These are phyloP conservation scores for Drosophila lini DNA, from an alignment of 1,140 invertebrate species.

Conservation along the genomic window DNA sequence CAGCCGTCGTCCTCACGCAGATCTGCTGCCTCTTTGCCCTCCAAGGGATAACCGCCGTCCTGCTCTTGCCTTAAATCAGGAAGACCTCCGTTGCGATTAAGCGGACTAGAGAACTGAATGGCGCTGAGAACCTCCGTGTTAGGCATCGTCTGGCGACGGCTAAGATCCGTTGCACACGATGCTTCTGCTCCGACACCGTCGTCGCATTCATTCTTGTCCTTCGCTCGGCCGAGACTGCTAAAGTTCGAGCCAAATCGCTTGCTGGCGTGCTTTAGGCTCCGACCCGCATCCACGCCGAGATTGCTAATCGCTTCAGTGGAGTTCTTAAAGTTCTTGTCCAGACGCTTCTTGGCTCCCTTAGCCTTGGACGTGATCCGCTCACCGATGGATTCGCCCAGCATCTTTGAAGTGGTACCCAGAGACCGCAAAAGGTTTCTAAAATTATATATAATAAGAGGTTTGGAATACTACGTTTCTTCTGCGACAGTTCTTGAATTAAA, in stretches of 20 bases:
- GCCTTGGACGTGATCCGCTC: conserved; percentile 75
- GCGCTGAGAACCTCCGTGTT: conserved; percentile 76
- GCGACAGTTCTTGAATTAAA: no score
- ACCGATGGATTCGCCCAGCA: conserved; percentile 77
- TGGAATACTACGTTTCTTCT: neutral
- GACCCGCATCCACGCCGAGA: conserved; percentile 66
- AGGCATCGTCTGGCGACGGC: conserved; percentile 76
- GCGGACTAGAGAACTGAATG: conserved; percentile 79
- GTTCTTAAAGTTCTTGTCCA: conserved; percentile 79
- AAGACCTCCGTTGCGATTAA: conserved; percentile 60
- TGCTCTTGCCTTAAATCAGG: conserved; percentile 49
- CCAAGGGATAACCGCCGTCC: neutral
- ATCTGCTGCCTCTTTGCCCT: conserved; percentile 6
- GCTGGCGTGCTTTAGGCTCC: conserved; percentile 66
- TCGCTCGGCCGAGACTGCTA: conserved; percentile 53
- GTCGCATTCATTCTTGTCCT: conserved; percentile 24
- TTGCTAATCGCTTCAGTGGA: conserved; percentile 70
- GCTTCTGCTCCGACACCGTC: neutral
- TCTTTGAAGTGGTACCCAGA: conserved; percentile 77
- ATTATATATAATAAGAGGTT: neutral
- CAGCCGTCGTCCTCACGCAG: conserved; percentile 34
- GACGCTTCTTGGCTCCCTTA: conserved; percentile 71
- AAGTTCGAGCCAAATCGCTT: conserved; percentile 72
- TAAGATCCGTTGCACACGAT: conserved; percentile 35
- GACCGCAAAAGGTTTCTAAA: conserved; percentile 74